A percentile compares a stretch with the other conserved stretches of the same genome.
Evolutionary conservation across 2,113 vertebrate species (phyloP).

Genomic region (Nothobranchius kuhntae): DNA sequence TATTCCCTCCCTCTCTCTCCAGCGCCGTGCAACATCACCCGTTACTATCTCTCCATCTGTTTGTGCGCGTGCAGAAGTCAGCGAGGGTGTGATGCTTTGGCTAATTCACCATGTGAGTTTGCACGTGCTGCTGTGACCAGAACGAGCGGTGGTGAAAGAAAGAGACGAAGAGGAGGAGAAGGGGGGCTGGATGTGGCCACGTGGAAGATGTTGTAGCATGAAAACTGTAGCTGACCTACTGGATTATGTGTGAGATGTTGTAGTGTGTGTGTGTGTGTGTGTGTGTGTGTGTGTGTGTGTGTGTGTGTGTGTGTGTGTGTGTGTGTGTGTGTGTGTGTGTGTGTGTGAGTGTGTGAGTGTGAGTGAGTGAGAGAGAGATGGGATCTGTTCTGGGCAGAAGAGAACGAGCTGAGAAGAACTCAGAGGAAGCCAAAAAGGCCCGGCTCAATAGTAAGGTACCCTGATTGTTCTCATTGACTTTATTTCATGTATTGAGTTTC

Average conservation of each 20-base stretch:
- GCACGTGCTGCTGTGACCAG: constrained; percentile 55
- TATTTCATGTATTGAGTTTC: constrained; percentile 23
- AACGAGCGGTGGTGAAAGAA: constrained; percentile 44
- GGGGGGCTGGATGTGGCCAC: constrained; percentile 61
- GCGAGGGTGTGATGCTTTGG: constrained; percentile 34
- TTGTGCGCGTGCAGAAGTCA: constrained; percentile 43
- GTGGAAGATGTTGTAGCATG: constrained; percentile 69
- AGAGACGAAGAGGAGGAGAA: constrained; percentile 42
- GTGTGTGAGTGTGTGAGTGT: no score
- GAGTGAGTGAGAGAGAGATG: constrained; percentile 59
- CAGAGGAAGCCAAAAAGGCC: constrained; percentile 71
- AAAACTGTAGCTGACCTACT: constrained; percentile 65
- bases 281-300: constrained; percentile 16
- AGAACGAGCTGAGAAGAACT: constrained; percentile 70
- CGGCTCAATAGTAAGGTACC: constrained; percentile 85
- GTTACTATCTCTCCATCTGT: constrained; percentile 54
- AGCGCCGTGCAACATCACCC: constrained; percentile 55
- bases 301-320: background rate
- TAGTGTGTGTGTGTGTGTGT: constrained; percentile 8
- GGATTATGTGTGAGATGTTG: constrained; percentile 39
- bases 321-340: background rate
- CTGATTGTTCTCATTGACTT: constrained; percentile 51
- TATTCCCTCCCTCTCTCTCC: constrained; percentile 36
- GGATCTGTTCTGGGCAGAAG: constrained; percentile 80
- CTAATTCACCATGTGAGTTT: constrained; percentile 57